Evolutionary conservation across 92 coral and sea anemone species (phyloP).

Genomic region (Porites divaricata): DNA sequence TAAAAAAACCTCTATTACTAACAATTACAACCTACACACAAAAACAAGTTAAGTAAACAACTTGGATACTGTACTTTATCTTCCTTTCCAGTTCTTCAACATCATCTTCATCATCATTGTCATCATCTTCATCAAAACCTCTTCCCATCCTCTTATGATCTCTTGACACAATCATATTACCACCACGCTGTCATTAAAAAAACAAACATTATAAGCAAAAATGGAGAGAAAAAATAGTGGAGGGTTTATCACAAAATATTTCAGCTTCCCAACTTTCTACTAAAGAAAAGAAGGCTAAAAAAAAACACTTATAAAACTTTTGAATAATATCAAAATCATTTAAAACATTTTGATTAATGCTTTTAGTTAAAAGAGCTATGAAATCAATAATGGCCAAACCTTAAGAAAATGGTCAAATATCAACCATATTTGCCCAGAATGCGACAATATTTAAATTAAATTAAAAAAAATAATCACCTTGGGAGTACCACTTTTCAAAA

Average conservation of each 20-base stretch:
- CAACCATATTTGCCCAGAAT: too few relatives aligned
- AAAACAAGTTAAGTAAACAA: neutral
- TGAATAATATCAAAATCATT: too few relatives aligned
- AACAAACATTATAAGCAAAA: neutral
- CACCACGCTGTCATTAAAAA: slow-evolving; percentile 46
- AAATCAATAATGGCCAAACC: too few relatives aligned
- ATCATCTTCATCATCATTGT: slow-evolving; percentile 77
- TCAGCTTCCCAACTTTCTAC: too few relatives aligned
- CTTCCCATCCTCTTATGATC: slow-evolving; percentile 44
- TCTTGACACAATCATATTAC: slow-evolving; percentile 29
- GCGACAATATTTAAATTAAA: too few relatives aligned
- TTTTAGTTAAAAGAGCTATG: too few relatives aligned
- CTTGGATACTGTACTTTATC: slow-evolving; percentile 24
- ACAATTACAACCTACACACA: neutral
- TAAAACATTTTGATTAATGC: too few relatives aligned
- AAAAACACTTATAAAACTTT: too few relatives aligned
- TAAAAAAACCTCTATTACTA: too few relatives aligned
- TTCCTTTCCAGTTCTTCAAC: slow-evolving; percentile 68
- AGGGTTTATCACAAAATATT: too few relatives aligned
- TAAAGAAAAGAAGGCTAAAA: too few relatives aligned
- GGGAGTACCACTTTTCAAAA: slow-evolving; percentile 11
- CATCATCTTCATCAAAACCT: slow-evolving; percentile 49
- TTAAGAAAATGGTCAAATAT: too few relatives aligned
- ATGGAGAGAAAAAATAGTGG: neutral
- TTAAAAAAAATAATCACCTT: slow-evolving; percentile 8